A percentile compares a stretch with the other conserved stretches of the same genome.
Evolutionary conservation across 2,888 invertebrate genomes (phyloP).

Genomic region (Aethes cnicana): DNA sequence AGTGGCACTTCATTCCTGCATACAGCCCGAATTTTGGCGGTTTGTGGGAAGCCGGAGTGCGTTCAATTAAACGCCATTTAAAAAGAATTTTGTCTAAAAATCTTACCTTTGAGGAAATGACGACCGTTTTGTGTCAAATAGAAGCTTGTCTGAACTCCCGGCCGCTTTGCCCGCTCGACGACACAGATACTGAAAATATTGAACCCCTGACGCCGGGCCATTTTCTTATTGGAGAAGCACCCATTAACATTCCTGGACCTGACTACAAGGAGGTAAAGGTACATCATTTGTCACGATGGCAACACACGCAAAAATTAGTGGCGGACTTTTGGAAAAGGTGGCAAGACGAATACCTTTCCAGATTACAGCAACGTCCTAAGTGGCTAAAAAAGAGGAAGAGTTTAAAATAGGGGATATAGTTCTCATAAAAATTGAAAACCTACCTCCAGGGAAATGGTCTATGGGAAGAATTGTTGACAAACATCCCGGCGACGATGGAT

Average conservation of each 20-base stretch:
- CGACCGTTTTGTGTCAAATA: slow-evolving; percentile 22
- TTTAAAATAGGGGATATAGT: slow-evolving; percentile 32
- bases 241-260: background rate
- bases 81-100: slow-evolving; percentile 26
- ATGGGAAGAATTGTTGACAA: slow-evolving; percentile 20
- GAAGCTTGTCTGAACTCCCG: slow-evolving; percentile 24
- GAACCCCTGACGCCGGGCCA: slow-evolving; percentile 6
- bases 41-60: slow-evolving; percentile 36
- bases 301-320: slow-evolving; percentile 24
- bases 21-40: slow-evolving; percentile 32
- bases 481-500: slow-evolving; percentile 8
- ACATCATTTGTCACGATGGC: slow-evolving; percentile 27
- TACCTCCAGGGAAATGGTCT: slow-evolving; percentile 33
- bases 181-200: background rate
- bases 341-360: slow-evolving; percentile 32
- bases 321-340: slow-evolving; percentile 32
- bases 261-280: background rate
- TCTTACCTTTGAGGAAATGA: slow-evolving; percentile 33
- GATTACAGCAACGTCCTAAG: slow-evolving; percentile 32
- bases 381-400: slow-evolving; percentile 30
- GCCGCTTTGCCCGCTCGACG: background rate
- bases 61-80: slow-evolving; percentile 31
- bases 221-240: slow-evolving; percentile 15
- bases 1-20: slow-evolving; percentile 30
- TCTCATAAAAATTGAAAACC: slow-evolving; percentile 17